Conservation (phyloP, 1,140 invertebrate genomes). For the Temnothorax nylanderi region DNA sequence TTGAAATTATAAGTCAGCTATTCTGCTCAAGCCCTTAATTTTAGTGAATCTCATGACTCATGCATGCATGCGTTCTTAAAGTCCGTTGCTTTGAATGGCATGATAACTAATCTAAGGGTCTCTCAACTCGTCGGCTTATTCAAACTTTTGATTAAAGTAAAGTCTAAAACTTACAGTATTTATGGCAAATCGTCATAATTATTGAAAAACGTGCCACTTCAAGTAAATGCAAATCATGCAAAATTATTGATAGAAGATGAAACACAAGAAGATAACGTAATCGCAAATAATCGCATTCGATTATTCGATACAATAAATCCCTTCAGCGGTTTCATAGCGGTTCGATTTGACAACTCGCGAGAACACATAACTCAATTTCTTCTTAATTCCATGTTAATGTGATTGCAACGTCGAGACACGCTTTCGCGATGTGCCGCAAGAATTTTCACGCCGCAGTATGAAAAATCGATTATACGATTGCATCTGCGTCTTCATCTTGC, state of each 20-base stretch:
- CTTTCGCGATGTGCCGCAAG: constrained; percentile 26
- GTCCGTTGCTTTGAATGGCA: no score
- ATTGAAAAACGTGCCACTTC: no score
- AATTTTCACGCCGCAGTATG: constrained; percentile 37
- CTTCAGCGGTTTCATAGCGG: not conserved
- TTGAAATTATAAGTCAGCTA: no score
- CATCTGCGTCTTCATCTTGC: constrained; percentile 28
- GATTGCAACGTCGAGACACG: not conserved
- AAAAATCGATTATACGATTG: constrained; percentile 39
- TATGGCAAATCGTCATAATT: no score
- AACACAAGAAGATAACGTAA: constrained; percentile 27
- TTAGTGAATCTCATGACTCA: no score
- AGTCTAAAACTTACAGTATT: no score
- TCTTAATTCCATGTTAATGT: not conserved
- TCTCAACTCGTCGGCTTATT: no score
- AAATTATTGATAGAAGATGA: not conserved
- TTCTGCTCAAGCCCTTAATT: no score
- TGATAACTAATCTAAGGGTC: no score
- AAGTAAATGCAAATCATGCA: not conserved
- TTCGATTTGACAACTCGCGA: constrained; percentile 19
- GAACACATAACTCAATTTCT: not conserved
- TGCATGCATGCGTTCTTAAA: no score
- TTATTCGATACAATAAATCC: constrained; percentile 17
- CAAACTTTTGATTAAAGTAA: no score
- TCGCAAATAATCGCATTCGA: constrained; percentile 28